Percentiles rank a stretch among this genome's conserved stretches.
Evolutionary conservation across 2,888 invertebrate species (phyloP).

Genomic region (Agonopterix subpropinquella): DNA sequence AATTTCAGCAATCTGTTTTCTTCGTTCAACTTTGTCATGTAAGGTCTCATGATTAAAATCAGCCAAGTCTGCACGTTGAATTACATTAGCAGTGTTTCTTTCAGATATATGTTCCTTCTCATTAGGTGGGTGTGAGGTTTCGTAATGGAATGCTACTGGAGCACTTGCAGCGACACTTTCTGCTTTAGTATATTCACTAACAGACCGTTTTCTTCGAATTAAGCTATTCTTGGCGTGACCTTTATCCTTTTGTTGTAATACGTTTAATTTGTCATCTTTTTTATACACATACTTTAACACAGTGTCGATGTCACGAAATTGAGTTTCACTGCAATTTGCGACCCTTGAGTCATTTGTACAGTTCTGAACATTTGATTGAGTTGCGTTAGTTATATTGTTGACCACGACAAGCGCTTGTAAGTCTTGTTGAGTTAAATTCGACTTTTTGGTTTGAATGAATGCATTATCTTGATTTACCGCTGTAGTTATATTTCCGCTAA

Average conservation of each 20-base stretch:
- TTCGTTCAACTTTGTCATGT: constrained; percentile 25
- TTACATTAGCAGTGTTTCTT: constrained; percentile 24
- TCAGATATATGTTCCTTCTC: constrained; percentile 19
- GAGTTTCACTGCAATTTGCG: constrained; percentile 1
- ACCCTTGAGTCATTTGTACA: not conserved
- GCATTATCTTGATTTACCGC: too few species aligned
- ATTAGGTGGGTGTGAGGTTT: constrained; percentile 35
- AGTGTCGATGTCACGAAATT: constrained; percentile 25
- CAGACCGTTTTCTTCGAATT: constrained; percentile 39
- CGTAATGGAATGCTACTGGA: constrained; percentile 44
- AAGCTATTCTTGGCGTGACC: constrained; percentile 50
- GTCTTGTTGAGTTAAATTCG: too few species aligned
- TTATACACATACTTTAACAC: constrained; percentile 52
- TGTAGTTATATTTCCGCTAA: too few species aligned
- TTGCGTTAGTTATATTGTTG: not conserved
- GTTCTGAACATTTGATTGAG: not conserved
- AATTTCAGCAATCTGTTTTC: not conserved
- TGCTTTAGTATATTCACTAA: constrained; percentile 16
- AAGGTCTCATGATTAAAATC: constrained; percentile 55
- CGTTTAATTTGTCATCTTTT: constrained; percentile 26
- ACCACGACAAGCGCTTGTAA: too few species aligned
- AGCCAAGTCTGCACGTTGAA: constrained; percentile 42
- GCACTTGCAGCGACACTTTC: constrained; percentile 21
- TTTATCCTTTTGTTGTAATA: constrained; percentile 25
- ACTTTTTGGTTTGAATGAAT: too few species aligned